phyloP scores from a whole-genome alignment of 2,113 vertebrate genomes.

The Megatriorchis doriae region DNA sequence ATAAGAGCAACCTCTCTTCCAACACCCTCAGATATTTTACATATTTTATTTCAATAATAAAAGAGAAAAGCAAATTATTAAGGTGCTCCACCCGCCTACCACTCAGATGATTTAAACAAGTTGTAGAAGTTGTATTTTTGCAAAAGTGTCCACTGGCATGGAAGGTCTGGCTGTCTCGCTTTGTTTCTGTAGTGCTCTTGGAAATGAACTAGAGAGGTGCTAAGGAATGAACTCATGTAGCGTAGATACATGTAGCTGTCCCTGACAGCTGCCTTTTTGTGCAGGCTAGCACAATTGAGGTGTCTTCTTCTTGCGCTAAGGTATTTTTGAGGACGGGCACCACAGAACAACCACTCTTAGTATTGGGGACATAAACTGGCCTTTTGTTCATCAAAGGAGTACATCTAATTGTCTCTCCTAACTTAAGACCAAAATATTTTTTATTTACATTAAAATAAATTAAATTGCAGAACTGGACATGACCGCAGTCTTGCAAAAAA shows the following conservation, averaged over 20 bases:
- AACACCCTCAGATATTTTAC: conserved; percentile 9
- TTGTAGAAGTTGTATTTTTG: not conserved
- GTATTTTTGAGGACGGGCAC: not conserved
- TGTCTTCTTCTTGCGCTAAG: not conserved
- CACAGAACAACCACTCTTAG: not conserved
- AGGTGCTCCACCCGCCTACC: not conserved
- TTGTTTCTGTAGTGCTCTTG: not conserved
- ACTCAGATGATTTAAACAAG: not conserved
- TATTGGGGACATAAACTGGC: not conserved
- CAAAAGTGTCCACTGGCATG: not conserved
- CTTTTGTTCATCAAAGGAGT: not conserved
- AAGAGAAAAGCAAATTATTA: conserved; percentile 15
- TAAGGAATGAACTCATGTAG: not conserved
- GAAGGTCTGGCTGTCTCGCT: not conserved
- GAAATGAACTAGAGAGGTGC: not conserved
- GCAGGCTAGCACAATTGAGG: not conserved
- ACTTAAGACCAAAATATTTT: conserved; percentile 39
- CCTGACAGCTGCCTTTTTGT: not conserved
- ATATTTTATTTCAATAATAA: conserved; percentile 31
- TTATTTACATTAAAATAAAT: conserved; percentile 29
- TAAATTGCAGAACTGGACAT: conserved; percentile 24
- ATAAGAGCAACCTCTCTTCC: not conserved
- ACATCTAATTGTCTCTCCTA: not conserved
- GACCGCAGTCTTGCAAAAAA: conserved; percentile 42
- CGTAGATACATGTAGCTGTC: rapidly evolving